Conservation (phyloP, 2,113 vertebrate species). For the Ancistrus triradiatus region DNA sequence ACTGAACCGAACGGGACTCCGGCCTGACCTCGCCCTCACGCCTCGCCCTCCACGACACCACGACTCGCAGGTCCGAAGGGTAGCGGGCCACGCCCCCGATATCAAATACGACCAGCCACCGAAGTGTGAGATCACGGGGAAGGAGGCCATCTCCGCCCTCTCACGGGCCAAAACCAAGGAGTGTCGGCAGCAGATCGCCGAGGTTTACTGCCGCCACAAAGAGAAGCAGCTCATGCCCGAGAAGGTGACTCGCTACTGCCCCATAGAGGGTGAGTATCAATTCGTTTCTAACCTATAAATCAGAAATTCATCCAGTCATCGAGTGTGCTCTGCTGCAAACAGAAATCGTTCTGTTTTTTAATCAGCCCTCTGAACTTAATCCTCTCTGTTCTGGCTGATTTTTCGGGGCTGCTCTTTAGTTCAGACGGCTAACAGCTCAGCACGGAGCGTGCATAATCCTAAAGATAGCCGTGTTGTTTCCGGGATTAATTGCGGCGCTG, state of each 20-base stretch:
- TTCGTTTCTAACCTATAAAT: no score
- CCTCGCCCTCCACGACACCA: constrained; percentile 47
- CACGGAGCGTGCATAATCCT: constrained; percentile 37
- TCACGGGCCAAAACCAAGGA: constrained; percentile 84
- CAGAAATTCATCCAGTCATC: no score
- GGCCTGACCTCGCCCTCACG: constrained; percentile 41
- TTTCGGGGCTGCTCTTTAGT: constrained; percentile 1
- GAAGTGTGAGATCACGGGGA: constrained; percentile 89
- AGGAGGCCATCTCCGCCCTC: constrained; percentile 92
- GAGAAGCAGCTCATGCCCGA: constrained; percentile 89
- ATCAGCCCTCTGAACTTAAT: no score
- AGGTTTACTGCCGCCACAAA: constrained; percentile 89
- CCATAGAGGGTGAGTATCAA: constrained; percentile 83
- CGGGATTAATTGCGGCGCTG: constrained; percentile 39
- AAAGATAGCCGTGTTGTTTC: constrained; percentile 36
- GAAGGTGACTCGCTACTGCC: constrained; percentile 85
- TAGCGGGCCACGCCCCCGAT: constrained; percentile 59
- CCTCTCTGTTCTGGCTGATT: constrained; percentile 14
- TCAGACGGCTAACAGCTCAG: constrained; percentile 22
- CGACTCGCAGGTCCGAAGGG: constrained; percentile 54
- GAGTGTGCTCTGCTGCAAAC: no score
- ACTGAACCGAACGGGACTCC: constrained; percentile 30
- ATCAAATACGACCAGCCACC: constrained; percentile 77
- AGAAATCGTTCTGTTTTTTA: background rate
- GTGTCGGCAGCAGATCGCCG: constrained; percentile 87